Evolutionary conservation across 2,888 invertebrate genomes (phyloP), one percentile per base, ranked within the genome.

Genomic region (Emmelina monodactyla): DNA sequence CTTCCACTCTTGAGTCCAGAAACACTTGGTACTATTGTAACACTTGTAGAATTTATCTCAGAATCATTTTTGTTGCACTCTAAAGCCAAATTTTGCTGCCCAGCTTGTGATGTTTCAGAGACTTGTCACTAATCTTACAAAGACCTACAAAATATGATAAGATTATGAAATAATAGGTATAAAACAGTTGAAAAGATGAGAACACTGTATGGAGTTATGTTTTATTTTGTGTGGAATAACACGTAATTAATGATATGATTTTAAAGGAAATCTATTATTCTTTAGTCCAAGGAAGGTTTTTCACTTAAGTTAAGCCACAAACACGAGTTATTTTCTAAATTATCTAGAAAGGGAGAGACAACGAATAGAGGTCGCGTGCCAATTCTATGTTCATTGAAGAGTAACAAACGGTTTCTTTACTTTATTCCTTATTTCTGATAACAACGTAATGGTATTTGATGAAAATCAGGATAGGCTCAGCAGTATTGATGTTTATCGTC

Each of bases 361-460:
- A 41, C 60, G 56, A 65, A 66, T 71, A 71, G 67, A 72, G 71
- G 68, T 72, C 71, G 72, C 59, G 61, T 65, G 59, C 65, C 67
- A 71, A 73, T 78, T 73, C 78, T 78, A 72, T 78, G 78, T 58
- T 76, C 75, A 75, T 64, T 75, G 64, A 72, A 72, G 69, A 75
- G 76, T 72, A 73, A 76, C 75, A 75, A 72, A 57, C 48, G 52
- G 40, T 50, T 43, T 53, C n/a, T 48, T 52, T 53, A 56, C 60
- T 59, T 62, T 59, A n/a, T 25, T 25, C 25, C n/a, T 25, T 11
- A 31, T 38, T 37, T 31, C 32, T 28, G 34, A 29, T 25, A 37
- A 38, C 35, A 28, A 25, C n/a, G 4, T 11, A 4, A 7, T 11
- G 11, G 3, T n/a, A 25, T 3, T 10, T n/a, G 11, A 25, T 25